phyloP scores from a whole-genome alignment of 2,888 invertebrate species.

The Hypsopygia costalis region DNA sequence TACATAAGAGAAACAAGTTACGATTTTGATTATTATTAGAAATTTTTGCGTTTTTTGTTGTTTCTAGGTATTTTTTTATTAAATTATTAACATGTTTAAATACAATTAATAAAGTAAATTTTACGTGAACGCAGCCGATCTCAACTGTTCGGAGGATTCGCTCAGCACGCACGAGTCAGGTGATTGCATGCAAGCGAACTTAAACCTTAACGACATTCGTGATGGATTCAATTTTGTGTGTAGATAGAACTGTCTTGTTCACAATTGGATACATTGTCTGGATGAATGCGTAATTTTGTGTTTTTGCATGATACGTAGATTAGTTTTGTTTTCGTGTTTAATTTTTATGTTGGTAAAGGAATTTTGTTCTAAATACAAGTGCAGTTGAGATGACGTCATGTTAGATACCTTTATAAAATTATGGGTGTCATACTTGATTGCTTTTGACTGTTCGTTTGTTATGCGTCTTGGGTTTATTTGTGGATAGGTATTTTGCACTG shows the following conservation, averaged over 20 bases:
- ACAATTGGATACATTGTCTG: not conserved
- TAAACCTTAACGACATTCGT: conserved; percentile 24
- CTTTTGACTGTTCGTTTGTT: too few relatives aligned
- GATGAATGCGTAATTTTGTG: conserved; percentile 3
- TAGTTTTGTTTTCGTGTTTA: not conserved
- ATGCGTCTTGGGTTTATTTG: too few relatives aligned
- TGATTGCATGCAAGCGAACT: conserved; percentile 78
- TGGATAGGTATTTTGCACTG: too few relatives aligned
- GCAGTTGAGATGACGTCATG: too few relatives aligned
- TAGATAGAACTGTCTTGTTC: conserved; percentile 29
- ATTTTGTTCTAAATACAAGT: too few relatives aligned
- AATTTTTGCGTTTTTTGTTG: too few relatives aligned
- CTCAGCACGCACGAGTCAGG: conserved; percentile 91
- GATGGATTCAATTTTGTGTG: conserved; percentile 41
- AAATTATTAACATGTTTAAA: too few relatives aligned
- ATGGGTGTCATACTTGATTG: too few relatives aligned
- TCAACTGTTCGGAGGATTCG: conserved; percentile 90
- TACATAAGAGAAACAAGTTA: too few relatives aligned
- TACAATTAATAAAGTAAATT: conserved; percentile 16
- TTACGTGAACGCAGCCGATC: conserved; percentile 82
- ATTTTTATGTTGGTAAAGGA: not conserved
- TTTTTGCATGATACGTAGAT: conserved; percentile 14
- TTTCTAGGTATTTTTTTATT: too few relatives aligned
- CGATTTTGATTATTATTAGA: too few relatives aligned
- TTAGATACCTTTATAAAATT: too few relatives aligned